Base-by-base conservation (phyloP, 1,140 invertebrate genomes). In the Lepidotrigona ventralis region DNA sequence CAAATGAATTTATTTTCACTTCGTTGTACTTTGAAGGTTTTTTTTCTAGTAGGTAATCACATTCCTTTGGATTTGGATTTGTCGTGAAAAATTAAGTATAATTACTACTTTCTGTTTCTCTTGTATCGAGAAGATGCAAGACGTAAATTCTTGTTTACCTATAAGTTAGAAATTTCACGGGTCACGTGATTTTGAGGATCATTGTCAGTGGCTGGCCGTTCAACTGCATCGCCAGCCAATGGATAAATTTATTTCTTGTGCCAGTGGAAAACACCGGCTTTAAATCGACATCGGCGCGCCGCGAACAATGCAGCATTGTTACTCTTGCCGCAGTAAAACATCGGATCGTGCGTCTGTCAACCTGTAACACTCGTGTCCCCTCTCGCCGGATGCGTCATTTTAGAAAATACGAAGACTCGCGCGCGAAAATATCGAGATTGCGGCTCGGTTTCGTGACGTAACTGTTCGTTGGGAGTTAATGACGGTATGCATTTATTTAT, bases 291-390 rank as follows among this genome's bases (percentile, higher is more conserved):
- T n/a, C 58, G 75, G 15, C 39, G 53, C 73, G 23, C 23, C 66
- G 12, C 21, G 81, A 83, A 83, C 75, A 83, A 83, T 72, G 81
- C 75, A 58, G 75, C 68, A 83, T 83, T 83, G 81, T 83, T 83
- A 72, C 6, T 51, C 26, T 12, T 46, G 17, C 68, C 54, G 56
- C 81, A 51, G 68, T 83, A 83, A 83, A 79, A 79, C 56, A 79
- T 83, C 23, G 39, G 39, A 8, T 46, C 39, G 75, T 21, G 56
- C 75, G 75, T 71, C 54, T 83, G 68, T 79, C 81, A 83, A 79
- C 81, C 75, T 64, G 75, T 69, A 53, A 39, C 39, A 56, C 68
- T 64, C 53, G 46, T 51, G 68, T 75, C 68, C 39, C 68, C 39
- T n/a, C 51, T 73, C 63, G 5, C 58, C 53, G 29, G 79, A 81